These are phyloP conservation scores for Mus spicilegus DNA, from an alignment of 2,113 vertebrate species.

Conservation along the genomic window DNA sequence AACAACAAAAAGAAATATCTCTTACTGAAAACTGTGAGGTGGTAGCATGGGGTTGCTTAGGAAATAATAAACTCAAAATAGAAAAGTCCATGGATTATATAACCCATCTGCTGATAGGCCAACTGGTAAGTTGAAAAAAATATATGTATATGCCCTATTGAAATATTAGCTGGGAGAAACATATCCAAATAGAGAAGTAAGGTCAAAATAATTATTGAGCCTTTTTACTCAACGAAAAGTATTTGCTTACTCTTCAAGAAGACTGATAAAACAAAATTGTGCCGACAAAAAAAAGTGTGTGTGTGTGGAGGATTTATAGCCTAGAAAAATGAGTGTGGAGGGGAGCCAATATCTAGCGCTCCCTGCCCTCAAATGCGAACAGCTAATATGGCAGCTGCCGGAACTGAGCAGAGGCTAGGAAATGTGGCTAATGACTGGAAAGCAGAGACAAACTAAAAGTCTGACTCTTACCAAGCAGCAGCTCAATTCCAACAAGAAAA, in stretches of 20 bases:
- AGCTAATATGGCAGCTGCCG: neutral
- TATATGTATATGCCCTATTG: neutral
- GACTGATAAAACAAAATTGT: conserved; percentile 52
- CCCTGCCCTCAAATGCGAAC: neutral
- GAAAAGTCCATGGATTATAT: neutral
- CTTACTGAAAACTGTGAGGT: conserved; percentile 9
- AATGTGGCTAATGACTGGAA: conserved; percentile 35
- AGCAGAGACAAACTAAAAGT: conserved; percentile 44
- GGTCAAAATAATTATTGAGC: conserved; percentile 40
- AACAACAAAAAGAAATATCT: conserved; percentile 2
- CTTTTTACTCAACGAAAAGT: conserved; percentile 39
- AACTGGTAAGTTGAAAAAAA: conserved; percentile 19
- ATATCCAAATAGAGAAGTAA: conserved; percentile 45
- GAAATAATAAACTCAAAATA: conserved; percentile 29
- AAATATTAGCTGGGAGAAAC: conserved; percentile 49
- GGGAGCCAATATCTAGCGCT: neutral
- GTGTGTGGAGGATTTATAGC: neutral
- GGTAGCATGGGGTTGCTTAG: neutral
- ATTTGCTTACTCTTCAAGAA: conserved; percentile 45
- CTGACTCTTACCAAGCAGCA: neutral
- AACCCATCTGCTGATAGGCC: neutral
- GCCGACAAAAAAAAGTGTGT: neutral
- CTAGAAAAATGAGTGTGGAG: conserved; percentile 34
- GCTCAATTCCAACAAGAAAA: neutral
- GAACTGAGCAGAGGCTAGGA: neutral